Percentiles rank a stretch among this genome's conserved stretches.
Evolutionary conservation across 1,140 invertebrate genomes (phyloP).

Genomic region (Diorhabda sublineata): DNA sequence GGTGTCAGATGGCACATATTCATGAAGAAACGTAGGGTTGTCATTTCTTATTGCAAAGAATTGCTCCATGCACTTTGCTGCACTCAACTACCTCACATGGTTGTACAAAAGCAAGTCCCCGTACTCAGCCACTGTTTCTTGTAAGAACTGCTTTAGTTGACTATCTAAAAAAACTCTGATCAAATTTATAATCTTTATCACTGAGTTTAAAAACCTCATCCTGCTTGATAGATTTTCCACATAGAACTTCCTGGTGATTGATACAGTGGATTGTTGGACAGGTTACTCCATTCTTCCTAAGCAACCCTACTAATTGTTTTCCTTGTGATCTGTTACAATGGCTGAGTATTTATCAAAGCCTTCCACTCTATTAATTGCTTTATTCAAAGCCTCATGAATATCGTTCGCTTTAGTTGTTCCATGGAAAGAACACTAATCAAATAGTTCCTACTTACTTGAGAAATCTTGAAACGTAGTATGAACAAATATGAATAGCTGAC

Average conservation of each 20-base stretch:
- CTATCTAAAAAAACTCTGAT: conserved; percentile 21
- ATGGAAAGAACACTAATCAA: conserved; percentile 26
- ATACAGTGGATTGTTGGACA: conserved; percentile 29
- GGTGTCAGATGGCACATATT: conserved; percentile 19
- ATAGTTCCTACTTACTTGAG: conserved; percentile 25
- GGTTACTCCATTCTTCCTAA: conserved; percentile 23
- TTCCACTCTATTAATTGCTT: conserved; percentile 24
- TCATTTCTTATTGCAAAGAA: conserved; percentile 23
- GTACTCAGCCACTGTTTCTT: conserved; percentile 8
- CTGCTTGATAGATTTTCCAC: conserved; percentile 28
- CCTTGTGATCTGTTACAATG: conserved; percentile 24
- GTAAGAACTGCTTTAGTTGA: conserved; percentile 13
- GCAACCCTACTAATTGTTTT: conserved; percentile 23
- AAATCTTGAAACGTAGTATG: conserved; percentile 30
- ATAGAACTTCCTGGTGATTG: conserved; percentile 30
- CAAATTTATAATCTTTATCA: conserved; percentile 33
- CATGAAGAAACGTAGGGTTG: conserved; percentile 17
- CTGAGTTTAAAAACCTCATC: conserved; percentile 25
- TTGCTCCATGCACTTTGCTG: conserved; percentile 4
- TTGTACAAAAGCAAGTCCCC: conserved; percentile 18
- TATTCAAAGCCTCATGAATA: conserved; percentile 31
- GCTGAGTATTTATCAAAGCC: conserved; percentile 31
- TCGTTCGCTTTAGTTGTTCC: conserved; percentile 29
- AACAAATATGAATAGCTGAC: conserved; percentile 31
- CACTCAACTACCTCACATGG: conserved; percentile 16